Evolutionary conservation across 2,888 invertebrate genomes (phyloP), one percentile per base, ranked within the genome.

Genomic region (Coenonympha arcania): DNA sequence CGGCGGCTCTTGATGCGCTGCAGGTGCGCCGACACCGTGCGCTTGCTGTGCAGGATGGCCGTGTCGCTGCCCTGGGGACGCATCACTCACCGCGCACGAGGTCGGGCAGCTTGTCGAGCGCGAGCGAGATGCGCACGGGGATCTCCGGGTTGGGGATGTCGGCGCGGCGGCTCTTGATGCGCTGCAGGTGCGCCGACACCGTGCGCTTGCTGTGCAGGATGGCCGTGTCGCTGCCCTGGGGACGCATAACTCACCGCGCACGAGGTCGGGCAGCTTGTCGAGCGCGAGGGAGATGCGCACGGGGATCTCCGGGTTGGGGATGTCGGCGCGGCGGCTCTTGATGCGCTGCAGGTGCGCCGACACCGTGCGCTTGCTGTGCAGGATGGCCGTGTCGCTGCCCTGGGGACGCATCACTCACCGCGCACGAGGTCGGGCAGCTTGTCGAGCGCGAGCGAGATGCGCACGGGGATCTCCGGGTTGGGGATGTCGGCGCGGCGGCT

Each of bases 271-370:
- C 64, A 94, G 90, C 85, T 93, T 93, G 74, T 94, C 94, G 57
- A 94, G 83, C 63, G 92, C 91, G 52, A 94, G 87, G 73, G 92
- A 90, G 74, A 95, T 94, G 66, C 94, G 88, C 58, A 95, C 94
- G 26, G 94, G 94, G 62, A 95, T 93, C 83, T 95, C 94, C 13
- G 95, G 95, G 88, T 95, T 95, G 58, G 95, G 95, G 71, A 95
- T 94, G 82, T 95, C 94, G 2, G 94, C 94, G 63, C 94, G 88
- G 56, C 93, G 90, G 65, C 91, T 90, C 80, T 94, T 95, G 66
- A 95, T 91, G 70, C 94, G 89, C 77, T 93, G 93, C 64, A 94
- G 86, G 80, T 94, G 94, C 59, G 89, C 88, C 40, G 91, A 90
- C 52, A 90, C 88, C 58, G 90, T 91, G 83, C 91, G 92, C 88